phyloP scores from a whole-genome alignment of 2,113 vertebrate genomes.

The Labeo rohita region DNA sequence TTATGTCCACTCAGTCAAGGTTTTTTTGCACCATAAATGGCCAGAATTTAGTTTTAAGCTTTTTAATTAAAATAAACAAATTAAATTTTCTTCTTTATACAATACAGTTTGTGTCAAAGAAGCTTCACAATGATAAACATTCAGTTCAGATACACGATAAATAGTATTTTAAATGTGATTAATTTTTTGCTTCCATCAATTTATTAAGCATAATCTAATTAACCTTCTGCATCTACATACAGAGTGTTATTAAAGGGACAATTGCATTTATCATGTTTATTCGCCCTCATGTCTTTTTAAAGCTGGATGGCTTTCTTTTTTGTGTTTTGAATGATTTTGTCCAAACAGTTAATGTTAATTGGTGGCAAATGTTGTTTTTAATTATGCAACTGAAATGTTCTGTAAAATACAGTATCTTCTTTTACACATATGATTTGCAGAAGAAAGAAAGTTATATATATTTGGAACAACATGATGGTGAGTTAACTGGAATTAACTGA shows the following conservation, averaged over 20 bases:
- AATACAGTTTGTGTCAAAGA: not conserved
- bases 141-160: not conserved
- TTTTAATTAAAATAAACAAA: not conserved
- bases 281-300: not conserved
- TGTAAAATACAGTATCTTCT: not conserved
- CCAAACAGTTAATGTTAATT: not conserved
- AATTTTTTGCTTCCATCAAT: not conserved
- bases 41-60: not conserved
- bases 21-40: not conserved
- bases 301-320: not conserved
- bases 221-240: not conserved
- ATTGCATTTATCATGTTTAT: not conserved
- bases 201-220: too few species aligned
- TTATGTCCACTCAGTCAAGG: constrained; percentile 20
- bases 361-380: not conserved
- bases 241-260: not conserved
- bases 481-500: too few species aligned
- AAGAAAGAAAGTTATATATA: not conserved
- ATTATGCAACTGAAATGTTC: not conserved
- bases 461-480: not conserved
- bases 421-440: not conserved
- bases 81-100: not conserved
- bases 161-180: too few species aligned
- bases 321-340: not conserved
- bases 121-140: not conserved